phyloP scores from a whole-genome alignment of 1,140 invertebrate species.

The Microplitis mediator region DNA sequence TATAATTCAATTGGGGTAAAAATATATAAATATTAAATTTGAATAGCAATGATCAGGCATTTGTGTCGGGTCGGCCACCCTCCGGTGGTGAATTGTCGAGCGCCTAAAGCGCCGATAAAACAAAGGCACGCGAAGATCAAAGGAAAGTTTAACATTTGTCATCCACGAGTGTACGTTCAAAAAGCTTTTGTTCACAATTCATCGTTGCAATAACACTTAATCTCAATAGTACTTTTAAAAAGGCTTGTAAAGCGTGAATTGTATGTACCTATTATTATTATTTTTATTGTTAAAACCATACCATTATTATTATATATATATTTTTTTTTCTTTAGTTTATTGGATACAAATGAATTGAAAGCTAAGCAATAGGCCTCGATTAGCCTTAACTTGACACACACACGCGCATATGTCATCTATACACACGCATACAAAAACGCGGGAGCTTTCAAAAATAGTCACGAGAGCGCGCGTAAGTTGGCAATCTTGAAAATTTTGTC shows the following conservation, averaged over 20 bases:
- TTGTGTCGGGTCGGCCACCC: background rate
- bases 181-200: background rate
- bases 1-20: background rate
- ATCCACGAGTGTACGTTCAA: constrained; percentile 11
- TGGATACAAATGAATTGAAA: background rate
- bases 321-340: background rate
- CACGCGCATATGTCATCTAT: too few relatives aligned
- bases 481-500: background rate
- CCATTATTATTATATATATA: background rate
- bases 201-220: constrained; percentile 11
- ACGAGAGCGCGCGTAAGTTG: constrained; percentile 3
- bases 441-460: background rate
- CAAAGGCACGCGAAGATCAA: constrained; percentile 16
- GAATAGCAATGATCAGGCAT: background rate
- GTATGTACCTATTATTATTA: background rate
- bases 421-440: background rate
- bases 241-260: background rate
- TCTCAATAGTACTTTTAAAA: background rate
- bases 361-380: background rate
- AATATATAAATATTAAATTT: background rate
- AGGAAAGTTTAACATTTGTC: constrained; percentile 16
- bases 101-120: constrained; percentile 13
- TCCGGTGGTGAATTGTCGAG: background rate
- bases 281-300: background rate
- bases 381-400: background rate